Conservation (phyloP, 2,888 invertebrate species). For the Argynnis bischoffii region DNA sequence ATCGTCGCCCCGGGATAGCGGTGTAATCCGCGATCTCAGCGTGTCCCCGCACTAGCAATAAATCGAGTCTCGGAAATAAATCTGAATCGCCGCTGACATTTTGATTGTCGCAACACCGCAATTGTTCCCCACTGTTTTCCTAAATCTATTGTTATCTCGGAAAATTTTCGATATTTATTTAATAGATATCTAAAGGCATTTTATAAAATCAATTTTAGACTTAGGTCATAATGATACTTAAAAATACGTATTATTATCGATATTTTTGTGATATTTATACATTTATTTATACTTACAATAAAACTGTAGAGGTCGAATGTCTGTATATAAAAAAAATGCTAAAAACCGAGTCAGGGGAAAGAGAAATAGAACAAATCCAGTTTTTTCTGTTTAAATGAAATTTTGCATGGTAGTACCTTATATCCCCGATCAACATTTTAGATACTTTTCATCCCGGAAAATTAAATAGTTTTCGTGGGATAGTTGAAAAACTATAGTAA, state of each 20-base stretch:
- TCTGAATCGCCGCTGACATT: conserved; percentile 71
- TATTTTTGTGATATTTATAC: too few relatives aligned
- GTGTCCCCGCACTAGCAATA: conserved; percentile 48
- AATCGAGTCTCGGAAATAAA: conserved; percentile 65
- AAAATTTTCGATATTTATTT: conserved; percentile 41
- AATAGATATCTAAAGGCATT: background rate
- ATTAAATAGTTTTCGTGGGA: too few relatives aligned
- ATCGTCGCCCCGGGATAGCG: conserved; percentile 33
- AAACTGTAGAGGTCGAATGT: too few relatives aligned
- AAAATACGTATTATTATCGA: background rate
- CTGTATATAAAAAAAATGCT: too few relatives aligned
- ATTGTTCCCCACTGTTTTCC: conserved; percentile 54
- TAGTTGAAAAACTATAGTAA: too few relatives aligned
- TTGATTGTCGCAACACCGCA: conserved; percentile 50
- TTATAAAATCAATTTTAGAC: background rate
- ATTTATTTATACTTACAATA: too few relatives aligned
- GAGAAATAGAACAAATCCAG: too few relatives aligned
- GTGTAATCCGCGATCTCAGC: conserved; percentile 37
- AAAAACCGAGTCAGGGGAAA: too few relatives aligned
- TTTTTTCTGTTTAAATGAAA: too few relatives aligned
- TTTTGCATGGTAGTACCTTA: too few relatives aligned
- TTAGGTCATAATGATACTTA: background rate
- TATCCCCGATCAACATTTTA: too few relatives aligned
- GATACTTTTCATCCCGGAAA: too few relatives aligned
- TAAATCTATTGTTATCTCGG: conserved; percentile 43